Evolutionary conservation across 1,140 invertebrate species (phyloP).

Genomic region (Asobara japonica): DNA sequence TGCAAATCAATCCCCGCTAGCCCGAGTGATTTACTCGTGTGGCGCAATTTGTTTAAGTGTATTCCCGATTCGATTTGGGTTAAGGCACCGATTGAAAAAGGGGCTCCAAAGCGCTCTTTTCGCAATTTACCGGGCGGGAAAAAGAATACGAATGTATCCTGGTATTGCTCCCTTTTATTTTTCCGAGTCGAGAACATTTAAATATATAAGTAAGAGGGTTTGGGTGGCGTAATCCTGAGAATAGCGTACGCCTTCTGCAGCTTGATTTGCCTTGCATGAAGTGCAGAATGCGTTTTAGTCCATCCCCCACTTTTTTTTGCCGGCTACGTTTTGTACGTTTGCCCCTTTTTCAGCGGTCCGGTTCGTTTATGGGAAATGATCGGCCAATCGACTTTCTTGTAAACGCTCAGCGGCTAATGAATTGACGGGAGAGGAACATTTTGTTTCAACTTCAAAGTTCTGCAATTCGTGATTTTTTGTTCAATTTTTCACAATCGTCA

Average conservation of each 20-base stretch:
- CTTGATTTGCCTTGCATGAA: conserved; percentile 67
- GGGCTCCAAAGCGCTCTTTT: neutral
- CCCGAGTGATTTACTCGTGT: conserved; percentile 59
- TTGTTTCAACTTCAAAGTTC: too few relatives aligned
- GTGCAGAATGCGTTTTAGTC: conserved; percentile 50
- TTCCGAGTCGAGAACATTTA: conserved; percentile 51
- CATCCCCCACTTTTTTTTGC: conserved; percentile 1
- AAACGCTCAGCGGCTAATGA: too few relatives aligned
- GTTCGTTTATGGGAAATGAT: too few relatives aligned
- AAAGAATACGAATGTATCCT: conserved; percentile 7
- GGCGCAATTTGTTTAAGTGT: conserved; percentile 67
- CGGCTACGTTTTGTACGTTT: neutral
- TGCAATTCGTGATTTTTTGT: too few relatives aligned
- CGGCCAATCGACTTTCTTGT: too few relatives aligned
- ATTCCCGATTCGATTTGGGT: conserved; percentile 60
- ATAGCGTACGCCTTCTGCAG: conserved; percentile 50
- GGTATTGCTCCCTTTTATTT: neutral
- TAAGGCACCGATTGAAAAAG: conserved; percentile 33
- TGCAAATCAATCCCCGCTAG: conserved; percentile 61
- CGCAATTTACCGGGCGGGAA: neutral
- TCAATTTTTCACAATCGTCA: too few relatives aligned
- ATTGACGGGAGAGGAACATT: too few relatives aligned
- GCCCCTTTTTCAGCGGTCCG: neutral
- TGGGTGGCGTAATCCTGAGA: conserved; percentile 51
- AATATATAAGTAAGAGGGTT: conserved; percentile 63